Base-by-base conservation (phyloP, 1,140 invertebrate genomes). In the Paraescarpia echinospica region DNA sequence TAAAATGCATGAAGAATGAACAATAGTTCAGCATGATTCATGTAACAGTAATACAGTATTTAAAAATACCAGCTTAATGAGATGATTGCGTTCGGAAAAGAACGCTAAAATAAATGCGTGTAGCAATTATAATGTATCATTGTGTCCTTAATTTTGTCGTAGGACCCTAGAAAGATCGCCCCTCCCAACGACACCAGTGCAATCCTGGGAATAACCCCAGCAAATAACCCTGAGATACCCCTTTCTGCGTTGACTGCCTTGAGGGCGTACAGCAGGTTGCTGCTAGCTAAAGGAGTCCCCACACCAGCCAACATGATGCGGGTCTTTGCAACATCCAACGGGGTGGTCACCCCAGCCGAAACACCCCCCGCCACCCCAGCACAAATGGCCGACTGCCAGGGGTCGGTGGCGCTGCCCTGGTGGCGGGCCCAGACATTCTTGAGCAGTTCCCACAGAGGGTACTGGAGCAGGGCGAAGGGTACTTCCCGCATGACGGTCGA, bases 261-360 rank as follows among this genome's bases (percentile, higher is more conserved):
- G 59, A 77, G 59, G 59, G 59, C 59, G 4, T 77, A 77, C 22
- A 77, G 59, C 59, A 77, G 27, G 22, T 18, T 77, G 59, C 59
- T 77, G 27, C 59, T 77, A 77, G 59, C 59, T 18, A 77, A 77
- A 12, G 59, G 59, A 4, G 59, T 77, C 27, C 98, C 97, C 98
- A 77, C 59, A 18, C 59, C 59, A 34, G 93, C 93, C 51, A 93
- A 35, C 92, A 93, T 93, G 41, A 93, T 93, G 33, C 93, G 35
- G 77, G 99, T 99, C 97, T 99, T 99, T 95, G 99, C 99, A 92
- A 99, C 99, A 96, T 99, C 99, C 35, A 99, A 96, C n/a, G 99
- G 99, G 90, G 98, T 99, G 27, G 99, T 99, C 35, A 98, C 96
- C 18, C 98, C 98, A 88, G 99, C 98, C 1, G 99, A 98, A 35